Evolutionary conservation across 2,113 vertebrate genomes (phyloP), one percentile per base, ranked within the genome.

Genomic region (Odocoileus hemionus): DNA sequence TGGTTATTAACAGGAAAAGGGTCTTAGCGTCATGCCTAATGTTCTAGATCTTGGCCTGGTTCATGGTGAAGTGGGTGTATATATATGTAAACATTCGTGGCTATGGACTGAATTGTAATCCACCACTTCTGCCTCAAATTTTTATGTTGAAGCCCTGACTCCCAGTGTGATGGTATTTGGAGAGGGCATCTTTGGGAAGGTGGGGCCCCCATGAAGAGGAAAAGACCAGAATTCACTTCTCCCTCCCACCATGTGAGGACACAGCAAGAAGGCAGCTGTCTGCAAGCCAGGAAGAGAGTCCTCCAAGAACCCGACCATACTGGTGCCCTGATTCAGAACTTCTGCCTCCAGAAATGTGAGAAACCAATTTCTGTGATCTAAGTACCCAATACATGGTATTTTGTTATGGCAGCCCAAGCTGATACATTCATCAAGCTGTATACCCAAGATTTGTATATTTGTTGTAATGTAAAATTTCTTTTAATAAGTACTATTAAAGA

Each of bases 301-400:
- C 60, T 70, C 36, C 50, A 39, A 7, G 57, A 11, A 15, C 15
- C 23, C 1, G 0, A 5, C 26, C 33, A 0, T 3, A 11, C 43
- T 21, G 17, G 28, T 1, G 1, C n/a, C 87, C 33, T 15, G 54
- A 43, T 10, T 36, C 19, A 16, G 36, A 14, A n/a, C 39, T n/a
- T 55, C 28, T 4, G 21, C 50, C 30, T 55, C 79, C 36, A n/a
- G 50, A 45, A 45, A 15, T 2, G 52, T 64, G 80, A 85, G 82
- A 36, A 76, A 36, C 33, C 4, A 19, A 14, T 2, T 5, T 74
- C 28, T 74, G 50, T 36, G 26, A 30, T 45, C 33, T 70, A 5
- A 70, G 21, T 82, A 19, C 15, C 17, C 61, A 17, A 6, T 47
- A 16, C 2, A 17, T 57, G 39, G 7, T 58, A 36, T 76, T 47